phyloP scores from a whole-genome alignment of 2,113 vertebrate species.

The Paramormyrops kingsleyae region DNA sequence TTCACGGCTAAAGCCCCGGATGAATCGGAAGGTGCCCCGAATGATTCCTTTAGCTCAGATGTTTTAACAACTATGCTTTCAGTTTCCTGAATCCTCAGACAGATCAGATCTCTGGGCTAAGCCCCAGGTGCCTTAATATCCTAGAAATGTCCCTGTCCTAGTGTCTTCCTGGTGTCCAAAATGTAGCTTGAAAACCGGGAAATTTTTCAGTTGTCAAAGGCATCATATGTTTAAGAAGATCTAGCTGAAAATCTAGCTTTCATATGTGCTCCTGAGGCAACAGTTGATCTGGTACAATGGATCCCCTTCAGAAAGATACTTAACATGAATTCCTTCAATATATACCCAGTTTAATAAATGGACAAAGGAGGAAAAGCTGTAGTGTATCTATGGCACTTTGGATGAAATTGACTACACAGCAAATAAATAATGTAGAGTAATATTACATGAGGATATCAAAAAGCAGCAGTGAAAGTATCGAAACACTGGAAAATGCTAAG shows the following conservation, averaged over 20 bases:
- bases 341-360: not conserved
- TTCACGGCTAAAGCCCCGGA: not conserved
- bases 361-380: not conserved
- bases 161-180: not conserved
- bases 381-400: not conserved
- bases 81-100: not conserved
- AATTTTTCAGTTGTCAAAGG: not conserved
- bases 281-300: not conserved
- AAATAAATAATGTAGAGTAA: not conserved
- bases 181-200: not conserved
- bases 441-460: not conserved
- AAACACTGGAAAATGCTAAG: not conserved
- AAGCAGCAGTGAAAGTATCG: not conserved
- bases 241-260: not conserved
- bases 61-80: not conserved
- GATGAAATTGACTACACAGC: not conserved
- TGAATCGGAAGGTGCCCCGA: not conserved
- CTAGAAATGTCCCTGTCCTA: not conserved
- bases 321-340: not conserved
- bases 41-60: not conserved
- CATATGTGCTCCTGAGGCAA: not conserved
- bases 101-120: not conserved
- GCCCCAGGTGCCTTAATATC: not conserved
- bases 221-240: not conserved
- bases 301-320: not conserved